A percentile compares a stretch with the other conserved stretches of the same genome.
Conservation (phyloP, 1,140 invertebrate genomes). For the Caenorhabditis latens region DNA sequence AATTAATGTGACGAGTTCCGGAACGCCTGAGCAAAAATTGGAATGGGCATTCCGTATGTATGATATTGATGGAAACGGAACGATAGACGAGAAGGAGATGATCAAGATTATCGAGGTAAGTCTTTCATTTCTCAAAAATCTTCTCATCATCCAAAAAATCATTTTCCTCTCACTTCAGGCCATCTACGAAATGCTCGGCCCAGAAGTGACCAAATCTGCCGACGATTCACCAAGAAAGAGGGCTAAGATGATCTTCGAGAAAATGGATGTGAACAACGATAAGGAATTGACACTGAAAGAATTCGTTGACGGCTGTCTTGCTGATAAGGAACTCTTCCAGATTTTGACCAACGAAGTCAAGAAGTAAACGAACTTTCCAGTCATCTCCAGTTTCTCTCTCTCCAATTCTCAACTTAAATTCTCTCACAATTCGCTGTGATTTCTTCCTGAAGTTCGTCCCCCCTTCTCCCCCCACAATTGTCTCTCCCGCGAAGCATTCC, state of each 20-base stretch:
- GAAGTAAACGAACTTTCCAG: slow-evolving; percentile 55
- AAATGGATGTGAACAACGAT: slow-evolving; percentile 78
- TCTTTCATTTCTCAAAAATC: slow-evolving; percentile 18
- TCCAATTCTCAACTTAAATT: neutral
- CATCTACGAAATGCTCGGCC: slow-evolving; percentile 97
- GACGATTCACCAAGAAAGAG: slow-evolving; percentile 87
- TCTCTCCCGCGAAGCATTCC: slow-evolving; percentile 30
- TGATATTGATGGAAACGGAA: slow-evolving; percentile 97
- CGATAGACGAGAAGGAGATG: slow-evolving; percentile 93
- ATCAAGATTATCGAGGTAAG: slow-evolving; percentile 82
- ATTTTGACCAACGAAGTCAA: slow-evolving; percentile 76
- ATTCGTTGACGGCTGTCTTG: slow-evolving; percentile 97
- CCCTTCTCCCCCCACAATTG: neutral
- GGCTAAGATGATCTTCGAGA: slow-evolving; percentile 97
- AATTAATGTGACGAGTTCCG: slow-evolving; percentile 96
- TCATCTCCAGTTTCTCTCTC: neutral
- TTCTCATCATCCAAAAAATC: neutral
- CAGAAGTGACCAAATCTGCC: slow-evolving; percentile 87
- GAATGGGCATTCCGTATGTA: slow-evolving; percentile 97
- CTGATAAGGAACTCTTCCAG: slow-evolving; percentile 83
- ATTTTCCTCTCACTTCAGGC: slow-evolving; percentile 86
- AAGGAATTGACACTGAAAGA: slow-evolving; percentile 94
- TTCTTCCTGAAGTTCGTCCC: slow-evolving; percentile 33
- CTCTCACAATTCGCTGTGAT: slow-evolving; percentile 52
- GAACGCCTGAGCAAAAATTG: slow-evolving; percentile 96